phyloP scores from a whole-genome alignment of 2,888 invertebrate genomes.

The Heliothis peltigera region DNA sequence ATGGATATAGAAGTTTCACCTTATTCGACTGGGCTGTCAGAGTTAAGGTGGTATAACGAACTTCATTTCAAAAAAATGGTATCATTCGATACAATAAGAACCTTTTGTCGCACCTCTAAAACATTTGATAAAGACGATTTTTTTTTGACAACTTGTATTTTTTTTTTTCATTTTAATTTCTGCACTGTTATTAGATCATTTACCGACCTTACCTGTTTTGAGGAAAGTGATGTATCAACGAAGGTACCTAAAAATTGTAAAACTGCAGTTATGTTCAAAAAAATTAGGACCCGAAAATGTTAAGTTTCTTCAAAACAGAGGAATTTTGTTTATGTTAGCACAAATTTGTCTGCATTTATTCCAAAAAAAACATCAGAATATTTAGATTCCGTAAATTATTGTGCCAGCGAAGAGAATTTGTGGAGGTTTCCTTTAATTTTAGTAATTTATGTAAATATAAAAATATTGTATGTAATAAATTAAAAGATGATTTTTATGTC shows the following conservation, averaged over 20 bases:
- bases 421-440: constrained; percentile 69
- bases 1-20: not conserved
- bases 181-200: constrained; percentile 6
- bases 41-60: not conserved
- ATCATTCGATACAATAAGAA: not conserved
- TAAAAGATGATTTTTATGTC: constrained; percentile 82
- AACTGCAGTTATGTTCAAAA: constrained; percentile 10
- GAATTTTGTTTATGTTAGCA: constrained; percentile 33
- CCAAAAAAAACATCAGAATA: constrained; percentile 15
- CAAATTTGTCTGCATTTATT: constrained; percentile 57
- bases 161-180: constrained; percentile 3
- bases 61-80: constrained; percentile 1
- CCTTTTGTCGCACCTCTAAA: constrained; percentile 1
- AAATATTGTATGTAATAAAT: constrained; percentile 81
- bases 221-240: constrained; percentile 12
- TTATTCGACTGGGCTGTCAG: constrained; percentile 4
- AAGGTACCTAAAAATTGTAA: constrained; percentile 21
- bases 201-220: constrained; percentile 2
- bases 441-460: constrained; percentile 85
- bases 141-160: not conserved
- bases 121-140: not conserved
- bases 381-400: constrained; percentile 52
- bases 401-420: constrained; percentile 59
- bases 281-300: constrained; percentile 6
- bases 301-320: constrained; percentile 16